Evolutionary conservation across 2,888 invertebrate species (phyloP).

Genomic region (Globia sparganii): DNA sequence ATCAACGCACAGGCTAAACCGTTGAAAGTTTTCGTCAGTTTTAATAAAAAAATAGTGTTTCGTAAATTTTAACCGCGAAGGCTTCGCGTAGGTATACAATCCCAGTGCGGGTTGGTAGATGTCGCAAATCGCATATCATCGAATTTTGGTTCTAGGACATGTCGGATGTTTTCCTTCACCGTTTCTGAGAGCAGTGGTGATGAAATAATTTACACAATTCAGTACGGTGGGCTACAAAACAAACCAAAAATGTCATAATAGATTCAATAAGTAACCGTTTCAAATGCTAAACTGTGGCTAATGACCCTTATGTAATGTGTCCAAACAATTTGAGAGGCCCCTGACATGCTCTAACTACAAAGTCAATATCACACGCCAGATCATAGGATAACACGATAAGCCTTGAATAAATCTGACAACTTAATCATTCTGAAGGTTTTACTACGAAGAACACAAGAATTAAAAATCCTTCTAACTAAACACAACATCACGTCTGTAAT

Average conservation of each 20-base stretch:
- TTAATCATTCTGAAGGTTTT: constrained; percentile 2
- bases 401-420: constrained; percentile 29
- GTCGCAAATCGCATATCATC: background rate
- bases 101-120: background rate
- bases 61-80: background rate
- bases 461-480: background rate
- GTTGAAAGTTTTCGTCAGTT: no score
- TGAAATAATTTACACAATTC: constrained; percentile 2
- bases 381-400: constrained; percentile 18
- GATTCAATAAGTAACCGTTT: background rate
- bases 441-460: background rate
- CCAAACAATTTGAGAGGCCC: constrained; percentile 19
- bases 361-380: constrained; percentile 29
- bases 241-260: background rate
- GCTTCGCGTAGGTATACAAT: no score
- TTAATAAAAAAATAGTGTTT: background rate
- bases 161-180: background rate
- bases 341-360: constrained; percentile 36
- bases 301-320: constrained; percentile 9
- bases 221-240: background rate
- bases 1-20: no score
- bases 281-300: background rate
- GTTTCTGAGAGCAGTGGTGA: background rate
- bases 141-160: background rate
- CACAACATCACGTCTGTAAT: background rate